phyloP scores from a whole-genome alignment of 2,888 invertebrate genomes.

The Leucania comma region DNA sequence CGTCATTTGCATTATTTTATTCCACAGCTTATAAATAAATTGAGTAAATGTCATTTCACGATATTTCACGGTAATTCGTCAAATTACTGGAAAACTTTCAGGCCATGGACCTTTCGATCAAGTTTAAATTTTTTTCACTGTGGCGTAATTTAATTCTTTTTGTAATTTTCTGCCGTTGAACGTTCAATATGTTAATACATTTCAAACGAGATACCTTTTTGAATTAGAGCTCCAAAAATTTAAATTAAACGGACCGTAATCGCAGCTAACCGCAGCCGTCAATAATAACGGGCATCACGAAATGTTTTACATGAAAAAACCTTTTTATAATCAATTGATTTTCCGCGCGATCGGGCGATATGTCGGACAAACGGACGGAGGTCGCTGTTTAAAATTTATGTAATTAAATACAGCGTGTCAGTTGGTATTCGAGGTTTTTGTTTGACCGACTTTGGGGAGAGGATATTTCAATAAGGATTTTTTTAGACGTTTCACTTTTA shows the following conservation, averaged over 20 bases:
- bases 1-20: neutral
- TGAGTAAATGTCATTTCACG: neutral
- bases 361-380: constrained; percentile 71
- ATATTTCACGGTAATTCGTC: neutral
- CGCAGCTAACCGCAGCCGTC: constrained; percentile 53
- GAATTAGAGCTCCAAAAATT: constrained; percentile 50
- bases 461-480: constrained; percentile 41
- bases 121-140: neutral
- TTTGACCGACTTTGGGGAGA: constrained; percentile 57
- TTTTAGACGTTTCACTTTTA: constrained; percentile 13
- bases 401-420: constrained; percentile 76
- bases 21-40: neutral
- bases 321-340: constrained; percentile 76
- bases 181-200: constrained; percentile 24
- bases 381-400: constrained; percentile 71
- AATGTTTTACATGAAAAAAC: constrained; percentile 72
- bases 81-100: neutral
- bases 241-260: constrained; percentile 63
- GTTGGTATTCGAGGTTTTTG: constrained; percentile 63
- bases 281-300: constrained; percentile 69
- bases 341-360: constrained; percentile 71
- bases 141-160: neutral
- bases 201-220: constrained; percentile 41
- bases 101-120: neutral
- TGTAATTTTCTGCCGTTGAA: neutral